Evolutionary conservation across 2,888 invertebrate species (phyloP).

Genomic region (Drosophila subquinaria): DNA sequence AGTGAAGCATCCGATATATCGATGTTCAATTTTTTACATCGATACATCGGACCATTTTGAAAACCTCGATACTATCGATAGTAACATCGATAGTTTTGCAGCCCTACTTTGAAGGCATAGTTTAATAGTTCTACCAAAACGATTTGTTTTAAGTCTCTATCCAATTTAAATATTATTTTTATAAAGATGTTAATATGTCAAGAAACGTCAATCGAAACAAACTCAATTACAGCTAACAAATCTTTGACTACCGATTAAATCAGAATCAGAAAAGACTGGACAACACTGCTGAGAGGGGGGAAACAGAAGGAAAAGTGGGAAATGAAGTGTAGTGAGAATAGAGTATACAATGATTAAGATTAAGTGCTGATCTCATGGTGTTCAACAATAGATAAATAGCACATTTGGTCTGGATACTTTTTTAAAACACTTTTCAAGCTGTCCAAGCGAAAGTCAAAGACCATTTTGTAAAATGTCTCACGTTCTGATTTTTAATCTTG

Average conservation of each 20-base stretch:
- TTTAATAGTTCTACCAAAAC: too few relatives aligned
- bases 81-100: too few relatives aligned
- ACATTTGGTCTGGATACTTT: conserved; percentile 22
- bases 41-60: too few relatives aligned
- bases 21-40: too few relatives aligned
- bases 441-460: conserved; percentile 65
- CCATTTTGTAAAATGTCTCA: conserved; percentile 76
- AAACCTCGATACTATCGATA: too few relatives aligned
- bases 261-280: neutral
- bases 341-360: conserved; percentile 43
- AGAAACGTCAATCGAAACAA: neutral
- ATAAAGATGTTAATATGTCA: neutral
- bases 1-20: too few relatives aligned
- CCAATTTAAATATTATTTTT: too few relatives aligned
- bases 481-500: conserved; percentile 82
- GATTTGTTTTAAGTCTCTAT: too few relatives aligned
- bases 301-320: neutral
- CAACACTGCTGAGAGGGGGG: neutral
- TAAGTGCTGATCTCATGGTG: conserved; percentile 52
- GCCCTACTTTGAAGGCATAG: too few relatives aligned
- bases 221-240: neutral
- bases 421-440: conserved; percentile 28
- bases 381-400: conserved; percentile 54
- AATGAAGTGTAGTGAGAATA: neutral
- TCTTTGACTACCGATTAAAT: neutral